These are phyloP conservation scores for Mesembrinibis cayennensis DNA, from an alignment of 2,113 vertebrate species.

Conservation along the genomic window DNA sequence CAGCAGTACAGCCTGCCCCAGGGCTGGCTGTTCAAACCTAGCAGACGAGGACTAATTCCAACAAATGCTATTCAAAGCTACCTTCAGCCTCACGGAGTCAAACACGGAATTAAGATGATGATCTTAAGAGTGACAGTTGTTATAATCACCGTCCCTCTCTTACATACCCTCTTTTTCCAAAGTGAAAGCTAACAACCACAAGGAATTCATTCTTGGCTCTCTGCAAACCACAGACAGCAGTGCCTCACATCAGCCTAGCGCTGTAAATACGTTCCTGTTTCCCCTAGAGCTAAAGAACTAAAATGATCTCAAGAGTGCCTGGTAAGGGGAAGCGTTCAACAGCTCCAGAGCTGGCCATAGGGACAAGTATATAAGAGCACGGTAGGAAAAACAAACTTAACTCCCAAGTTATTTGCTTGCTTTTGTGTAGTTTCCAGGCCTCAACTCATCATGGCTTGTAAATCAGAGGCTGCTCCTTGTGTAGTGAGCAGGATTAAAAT, in stretches of 20 bases:
- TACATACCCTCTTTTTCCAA: background rate
- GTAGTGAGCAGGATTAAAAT: background rate
- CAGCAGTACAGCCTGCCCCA: background rate
- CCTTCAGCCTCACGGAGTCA: background rate
- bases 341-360: background rate
- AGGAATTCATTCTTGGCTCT: background rate
- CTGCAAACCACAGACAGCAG: background rate
- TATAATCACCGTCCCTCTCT: background rate
- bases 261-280: rapidly evolving
- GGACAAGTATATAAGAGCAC: background rate
- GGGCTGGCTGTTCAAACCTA: background rate
- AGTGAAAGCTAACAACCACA: background rate
- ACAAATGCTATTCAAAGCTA: background rate
- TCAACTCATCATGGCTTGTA: background rate
- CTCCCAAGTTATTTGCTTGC: background rate
- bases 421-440: background rate
- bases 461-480: background rate
- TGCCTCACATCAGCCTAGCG: background rate
- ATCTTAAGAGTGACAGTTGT: background rate
- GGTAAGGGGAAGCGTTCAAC: background rate
- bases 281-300: background rate
- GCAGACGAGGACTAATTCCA: background rate
- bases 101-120: background rate
- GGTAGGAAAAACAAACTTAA: background rate
- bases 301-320: background rate